Percentiles rank a stretch among this genome's conserved stretches.
phyloP scores from a whole-genome alignment of 2,113 vertebrate genomes.

The Zootoca vivipara region DNA sequence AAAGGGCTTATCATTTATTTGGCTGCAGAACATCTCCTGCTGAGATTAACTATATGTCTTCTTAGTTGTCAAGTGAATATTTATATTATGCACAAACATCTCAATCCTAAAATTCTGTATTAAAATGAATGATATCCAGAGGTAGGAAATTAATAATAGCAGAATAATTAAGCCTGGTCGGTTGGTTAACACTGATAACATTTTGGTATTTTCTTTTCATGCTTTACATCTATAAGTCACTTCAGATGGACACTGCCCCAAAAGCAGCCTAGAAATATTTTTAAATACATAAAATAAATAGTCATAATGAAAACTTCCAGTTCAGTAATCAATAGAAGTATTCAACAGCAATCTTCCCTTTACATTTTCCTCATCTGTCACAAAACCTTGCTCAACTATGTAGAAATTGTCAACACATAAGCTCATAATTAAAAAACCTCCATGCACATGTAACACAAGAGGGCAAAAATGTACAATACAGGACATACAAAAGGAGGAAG shows the following conservation, averaged over 20 bases:
- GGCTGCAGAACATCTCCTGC: background rate
- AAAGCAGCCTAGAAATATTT: too few species aligned
- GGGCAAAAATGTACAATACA: slow-evolving; percentile 31
- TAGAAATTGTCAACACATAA: slow-evolving; percentile 22
- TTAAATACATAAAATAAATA: too few species aligned
- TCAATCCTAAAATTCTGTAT: background rate
- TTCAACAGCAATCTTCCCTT: background rate
- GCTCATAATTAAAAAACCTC: slow-evolving; percentile 14
- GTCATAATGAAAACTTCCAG: background rate
- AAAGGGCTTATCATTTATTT: background rate
- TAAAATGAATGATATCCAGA: background rate
- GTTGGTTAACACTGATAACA: slow-evolving; percentile 34
- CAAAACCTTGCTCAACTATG: slow-evolving; percentile 12
- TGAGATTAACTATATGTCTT: background rate
- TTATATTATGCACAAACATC: background rate
- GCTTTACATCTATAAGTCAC: too few species aligned
- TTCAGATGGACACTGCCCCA: too few species aligned
- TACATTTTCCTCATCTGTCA: slow-evolving; percentile 10
- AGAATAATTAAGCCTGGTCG: slow-evolving; percentile 17
- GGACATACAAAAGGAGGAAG: slow-evolving; percentile 37
- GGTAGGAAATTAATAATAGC: slow-evolving; percentile 50
- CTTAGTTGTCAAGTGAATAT: background rate
- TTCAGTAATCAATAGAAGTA: background rate
- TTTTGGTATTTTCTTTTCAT: slow-evolving; percentile 29
- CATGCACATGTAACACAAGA: slow-evolving; percentile 28